Conservation (phyloP, 2,888 invertebrate species). For the Cephus pygmeus region DNA sequence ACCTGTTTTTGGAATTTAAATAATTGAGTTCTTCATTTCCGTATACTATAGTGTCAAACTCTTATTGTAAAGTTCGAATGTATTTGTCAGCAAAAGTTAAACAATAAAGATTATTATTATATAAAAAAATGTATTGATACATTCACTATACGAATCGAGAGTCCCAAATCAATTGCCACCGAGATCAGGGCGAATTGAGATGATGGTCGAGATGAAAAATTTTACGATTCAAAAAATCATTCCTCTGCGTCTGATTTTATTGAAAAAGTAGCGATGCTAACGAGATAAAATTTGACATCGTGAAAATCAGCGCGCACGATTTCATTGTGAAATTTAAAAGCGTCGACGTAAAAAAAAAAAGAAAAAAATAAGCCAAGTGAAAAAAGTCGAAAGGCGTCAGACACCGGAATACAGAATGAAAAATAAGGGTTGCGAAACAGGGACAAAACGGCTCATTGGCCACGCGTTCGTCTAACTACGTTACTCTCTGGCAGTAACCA, state of each 20-base stretch:
- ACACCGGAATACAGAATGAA: conserved; percentile 32
- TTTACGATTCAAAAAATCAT: not conserved
- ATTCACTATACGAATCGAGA: too few relatives aligned
- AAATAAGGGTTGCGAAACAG: conserved; percentile 45
- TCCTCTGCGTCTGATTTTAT: not conserved
- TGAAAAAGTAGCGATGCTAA: not conserved
- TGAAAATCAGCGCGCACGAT: not conserved
- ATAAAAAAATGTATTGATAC: too few relatives aligned
- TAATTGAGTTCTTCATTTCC: too few relatives aligned
- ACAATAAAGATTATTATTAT: too few relatives aligned
- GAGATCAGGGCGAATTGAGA: too few relatives aligned
- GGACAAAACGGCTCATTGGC: conserved; percentile 61
- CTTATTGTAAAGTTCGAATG: too few relatives aligned
- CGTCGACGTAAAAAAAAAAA: not conserved
- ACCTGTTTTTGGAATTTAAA: too few relatives aligned
- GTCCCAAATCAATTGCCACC: too few relatives aligned
- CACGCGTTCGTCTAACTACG: conserved; percentile 56
- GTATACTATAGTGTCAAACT: too few relatives aligned
- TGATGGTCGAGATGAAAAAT: not conserved
- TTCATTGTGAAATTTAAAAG: not conserved
- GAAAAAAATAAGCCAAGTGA: not conserved
- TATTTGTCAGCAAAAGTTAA: too few relatives aligned
- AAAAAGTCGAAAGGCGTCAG: not conserved
- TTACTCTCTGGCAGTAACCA: conserved; percentile 51
- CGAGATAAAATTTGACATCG: not conserved